A percentile compares a stretch with the other conserved stretches of the same genome.
Evolutionary conservation across 1,140 invertebrate species (phyloP).

Genomic region (Aphis craccivora): DNA sequence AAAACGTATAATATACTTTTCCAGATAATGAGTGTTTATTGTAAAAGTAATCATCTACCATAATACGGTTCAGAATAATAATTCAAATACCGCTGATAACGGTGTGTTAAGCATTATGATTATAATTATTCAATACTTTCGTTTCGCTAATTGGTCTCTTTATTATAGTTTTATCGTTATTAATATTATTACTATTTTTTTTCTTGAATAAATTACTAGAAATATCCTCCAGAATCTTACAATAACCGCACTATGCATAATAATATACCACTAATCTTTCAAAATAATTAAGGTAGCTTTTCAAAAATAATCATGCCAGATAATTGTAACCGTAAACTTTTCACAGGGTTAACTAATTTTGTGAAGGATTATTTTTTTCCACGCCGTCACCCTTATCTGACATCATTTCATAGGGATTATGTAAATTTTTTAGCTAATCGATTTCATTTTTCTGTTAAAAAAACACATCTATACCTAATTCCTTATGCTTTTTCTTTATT

Average conservation of each 20-base stretch:
- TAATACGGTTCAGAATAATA: neutral
- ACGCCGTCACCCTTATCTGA: neutral
- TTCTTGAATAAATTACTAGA: neutral
- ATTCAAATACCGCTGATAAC: neutral
- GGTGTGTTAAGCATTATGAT: neutral
- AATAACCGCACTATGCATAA: neutral
- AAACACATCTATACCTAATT: neutral
- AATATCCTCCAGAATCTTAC: neutral
- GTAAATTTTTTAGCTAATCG: slow-evolving; percentile 46
- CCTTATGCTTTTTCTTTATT: neutral
- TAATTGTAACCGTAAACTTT: slow-evolving; percentile 51
- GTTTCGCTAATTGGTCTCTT: neutral
- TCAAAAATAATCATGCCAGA: slow-evolving; percentile 29
- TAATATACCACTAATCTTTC: slow-evolving; percentile 25
- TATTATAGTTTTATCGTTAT: neutral
- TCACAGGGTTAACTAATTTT: slow-evolving; percentile 47
- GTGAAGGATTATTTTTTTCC: slow-evolving; percentile 43
- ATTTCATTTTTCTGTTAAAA: slow-evolving; percentile 27
- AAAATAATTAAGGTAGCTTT: slow-evolving; percentile 50
- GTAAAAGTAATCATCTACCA: neutral
- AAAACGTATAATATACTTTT: neutral
- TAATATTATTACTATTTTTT: neutral
- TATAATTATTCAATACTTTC: neutral
- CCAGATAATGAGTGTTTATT: neutral
- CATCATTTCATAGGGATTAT: slow-evolving; percentile 14